These are phyloP conservation scores for Lordiphosa fenestrarum DNA, from an alignment of 2,888 invertebrate species.

Conservation along the genomic window DNA sequence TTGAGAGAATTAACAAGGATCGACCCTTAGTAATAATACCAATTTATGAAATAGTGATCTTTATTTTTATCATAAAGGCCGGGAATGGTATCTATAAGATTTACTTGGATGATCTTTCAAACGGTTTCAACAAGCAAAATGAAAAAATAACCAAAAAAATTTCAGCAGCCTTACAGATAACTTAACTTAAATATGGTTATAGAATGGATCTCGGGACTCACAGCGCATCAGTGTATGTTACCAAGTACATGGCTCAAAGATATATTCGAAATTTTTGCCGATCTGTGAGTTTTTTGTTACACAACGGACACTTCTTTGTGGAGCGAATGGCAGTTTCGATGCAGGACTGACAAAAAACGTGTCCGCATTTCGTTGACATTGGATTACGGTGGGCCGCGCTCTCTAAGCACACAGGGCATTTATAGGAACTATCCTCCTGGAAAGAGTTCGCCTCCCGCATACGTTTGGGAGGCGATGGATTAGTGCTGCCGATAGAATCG, in stretches of 20 bases:
- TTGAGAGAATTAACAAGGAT: too few species aligned
- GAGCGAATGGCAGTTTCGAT: constrained; percentile 41
- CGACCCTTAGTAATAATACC: too few species aligned
- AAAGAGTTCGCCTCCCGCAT: neutral
- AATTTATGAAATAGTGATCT: too few species aligned
- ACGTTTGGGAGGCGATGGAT: constrained; percentile 20
- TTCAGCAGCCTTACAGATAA: neutral
- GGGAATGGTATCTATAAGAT: too few species aligned
- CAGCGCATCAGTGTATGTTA: too few species aligned
- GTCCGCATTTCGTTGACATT: constrained; percentile 67
- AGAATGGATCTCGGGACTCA: too few species aligned
- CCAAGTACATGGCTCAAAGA: constrained; percentile 18
- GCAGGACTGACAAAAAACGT: constrained; percentile 65
- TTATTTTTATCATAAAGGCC: too few species aligned
- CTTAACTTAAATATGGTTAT: neutral
- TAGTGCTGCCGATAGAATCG: neutral
- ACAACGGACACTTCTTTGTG: constrained; percentile 67
- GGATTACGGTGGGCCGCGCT: constrained; percentile 47
- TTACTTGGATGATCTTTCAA: too few species aligned
- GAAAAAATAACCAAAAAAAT: too few species aligned
- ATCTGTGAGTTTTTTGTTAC: constrained; percentile 51
- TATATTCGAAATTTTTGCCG: constrained; percentile 61
- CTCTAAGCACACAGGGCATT: constrained; percentile 72
- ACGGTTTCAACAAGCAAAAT: too few species aligned
- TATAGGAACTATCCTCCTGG: constrained; percentile 30